Conservation (phyloP, 2,797 vertebrate genomes). For the Sus cebifrons region DNA sequence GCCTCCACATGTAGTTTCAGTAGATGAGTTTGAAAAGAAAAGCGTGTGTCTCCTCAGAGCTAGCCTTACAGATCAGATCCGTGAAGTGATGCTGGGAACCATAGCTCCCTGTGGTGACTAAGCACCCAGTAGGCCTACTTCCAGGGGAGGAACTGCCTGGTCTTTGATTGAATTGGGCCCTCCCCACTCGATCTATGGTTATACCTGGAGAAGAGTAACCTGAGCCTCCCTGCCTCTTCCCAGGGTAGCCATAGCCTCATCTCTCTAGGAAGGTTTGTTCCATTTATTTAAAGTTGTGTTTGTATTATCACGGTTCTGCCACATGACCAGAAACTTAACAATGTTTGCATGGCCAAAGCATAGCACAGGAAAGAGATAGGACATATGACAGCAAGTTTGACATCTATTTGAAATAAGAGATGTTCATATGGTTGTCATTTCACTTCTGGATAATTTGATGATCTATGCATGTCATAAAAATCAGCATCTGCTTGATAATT, state of each 20-base stretch:
- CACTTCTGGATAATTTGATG: neutral
- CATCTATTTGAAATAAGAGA: neutral
- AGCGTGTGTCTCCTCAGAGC: neutral
- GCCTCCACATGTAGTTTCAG: no score
- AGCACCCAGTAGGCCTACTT: neutral
- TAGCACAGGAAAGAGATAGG: neutral
- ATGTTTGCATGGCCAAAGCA: neutral
- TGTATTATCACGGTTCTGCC: neutral
- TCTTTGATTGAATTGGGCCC: neutral
- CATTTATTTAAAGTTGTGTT: neutral
- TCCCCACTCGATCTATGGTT: neutral
- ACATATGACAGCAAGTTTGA: neutral
- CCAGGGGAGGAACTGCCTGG: accelerated
- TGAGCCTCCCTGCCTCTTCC: neutral
- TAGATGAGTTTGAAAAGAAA: neutral
- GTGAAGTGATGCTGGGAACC: no score
- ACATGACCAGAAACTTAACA: neutral
- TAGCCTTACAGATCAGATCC: neutral
- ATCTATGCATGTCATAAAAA: neutral
- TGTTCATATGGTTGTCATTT: neutral
- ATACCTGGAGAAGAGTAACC: neutral
- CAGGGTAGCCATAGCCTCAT: neutral
- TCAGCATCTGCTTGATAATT: neutral
- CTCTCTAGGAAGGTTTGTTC: neutral
- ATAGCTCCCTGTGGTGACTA: neutral